Conservation (phyloP, 2,797 vertebrate species). For the Sciurus vulgaris region DNA sequence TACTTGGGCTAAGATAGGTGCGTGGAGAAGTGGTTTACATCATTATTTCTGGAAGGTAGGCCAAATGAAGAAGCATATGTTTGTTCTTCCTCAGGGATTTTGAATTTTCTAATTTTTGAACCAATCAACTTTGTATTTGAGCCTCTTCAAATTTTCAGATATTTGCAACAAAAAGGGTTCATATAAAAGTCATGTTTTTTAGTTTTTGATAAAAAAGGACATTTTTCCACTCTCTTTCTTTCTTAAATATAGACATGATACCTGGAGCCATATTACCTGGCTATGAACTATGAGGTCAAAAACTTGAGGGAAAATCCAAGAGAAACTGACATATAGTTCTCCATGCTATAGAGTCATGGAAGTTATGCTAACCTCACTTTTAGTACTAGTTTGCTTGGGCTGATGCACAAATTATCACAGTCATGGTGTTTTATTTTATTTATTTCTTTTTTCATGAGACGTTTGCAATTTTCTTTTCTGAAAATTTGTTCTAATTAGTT, state of each 20-base stretch:
- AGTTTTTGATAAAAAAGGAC: slow-evolving; percentile 20
- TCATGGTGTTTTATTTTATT: too few relatives aligned
- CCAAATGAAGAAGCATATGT: neutral
- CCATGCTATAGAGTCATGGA: neutral
- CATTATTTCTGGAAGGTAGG: neutral
- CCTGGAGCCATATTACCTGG: neutral
- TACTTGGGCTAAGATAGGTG: neutral
- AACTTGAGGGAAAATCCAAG: neutral
- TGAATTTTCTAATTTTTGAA: neutral
- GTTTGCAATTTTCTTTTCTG: too few relatives aligned
- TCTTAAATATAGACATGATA: neutral
- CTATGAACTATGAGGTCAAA: neutral
- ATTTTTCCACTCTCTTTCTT: neutral
- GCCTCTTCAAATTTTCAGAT: neutral
- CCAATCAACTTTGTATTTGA: neutral
- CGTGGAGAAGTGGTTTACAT: neutral
- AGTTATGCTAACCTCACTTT: neutral
- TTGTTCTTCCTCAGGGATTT: neutral
- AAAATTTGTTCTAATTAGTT: too few relatives aligned
- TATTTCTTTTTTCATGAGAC: too few relatives aligned
- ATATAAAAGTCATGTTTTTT: neutral
- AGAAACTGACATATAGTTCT: neutral
- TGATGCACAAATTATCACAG: neutral
- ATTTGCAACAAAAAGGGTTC: neutral
- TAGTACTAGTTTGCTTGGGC: neutral